phyloP scores from a whole-genome alignment of 2,113 vertebrate genomes.

The Dascyllus trimaculatus region DNA sequence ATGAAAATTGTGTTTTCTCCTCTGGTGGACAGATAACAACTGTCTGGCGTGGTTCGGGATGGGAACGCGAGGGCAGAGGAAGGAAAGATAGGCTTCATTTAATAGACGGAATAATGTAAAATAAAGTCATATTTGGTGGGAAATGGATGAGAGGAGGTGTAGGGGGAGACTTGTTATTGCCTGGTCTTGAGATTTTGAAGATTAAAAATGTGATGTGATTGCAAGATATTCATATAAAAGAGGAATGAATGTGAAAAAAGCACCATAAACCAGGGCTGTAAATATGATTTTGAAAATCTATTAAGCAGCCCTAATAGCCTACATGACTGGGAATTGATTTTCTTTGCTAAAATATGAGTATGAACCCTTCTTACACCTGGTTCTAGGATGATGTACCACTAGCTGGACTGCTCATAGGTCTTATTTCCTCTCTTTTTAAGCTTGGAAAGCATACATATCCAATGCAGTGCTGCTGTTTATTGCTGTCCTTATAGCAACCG shows the following conservation, averaged over 20 bases:
- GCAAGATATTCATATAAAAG: not conserved
- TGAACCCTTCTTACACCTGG: not conserved
- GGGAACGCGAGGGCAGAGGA: conserved; percentile 18
- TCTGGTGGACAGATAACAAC: conserved; percentile 30
- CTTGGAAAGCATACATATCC: not conserved
- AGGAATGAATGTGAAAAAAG: not conserved
- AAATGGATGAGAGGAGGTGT: not conserved
- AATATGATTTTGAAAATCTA: not conserved
- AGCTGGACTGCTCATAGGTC: not conserved
- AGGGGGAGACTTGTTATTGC: not conserved
- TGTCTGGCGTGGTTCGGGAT: conserved; percentile 19
- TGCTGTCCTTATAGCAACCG: too few relatives aligned
- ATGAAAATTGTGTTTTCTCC: not conserved
- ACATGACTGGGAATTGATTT: not conserved
- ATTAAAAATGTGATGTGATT: not conserved
- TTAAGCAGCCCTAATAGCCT: not conserved
- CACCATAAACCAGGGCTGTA: too few relatives aligned
- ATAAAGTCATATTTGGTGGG: conserved; percentile 24
- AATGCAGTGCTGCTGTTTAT: not conserved
- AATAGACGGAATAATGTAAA: conserved; percentile 25
- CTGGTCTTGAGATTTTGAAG: not conserved
- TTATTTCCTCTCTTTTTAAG: not conserved
- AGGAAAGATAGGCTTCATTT: conserved; percentile 31
- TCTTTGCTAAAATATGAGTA: not conserved
- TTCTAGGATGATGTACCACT: not conserved